phyloP scores from a whole-genome alignment of 1,140 invertebrate genomes.

The Muscidifurax raptorellus region DNA sequence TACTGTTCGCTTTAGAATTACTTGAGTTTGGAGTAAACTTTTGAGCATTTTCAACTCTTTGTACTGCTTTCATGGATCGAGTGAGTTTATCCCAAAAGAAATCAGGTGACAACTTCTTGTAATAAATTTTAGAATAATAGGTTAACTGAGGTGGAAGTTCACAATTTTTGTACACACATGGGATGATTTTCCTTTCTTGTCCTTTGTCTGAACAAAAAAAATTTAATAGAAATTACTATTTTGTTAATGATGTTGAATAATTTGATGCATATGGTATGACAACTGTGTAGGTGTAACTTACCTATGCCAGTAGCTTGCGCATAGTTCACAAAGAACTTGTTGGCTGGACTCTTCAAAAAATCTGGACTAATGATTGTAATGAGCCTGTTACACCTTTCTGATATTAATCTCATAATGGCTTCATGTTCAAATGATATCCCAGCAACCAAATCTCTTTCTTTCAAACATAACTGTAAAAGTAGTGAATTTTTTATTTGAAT shows the following conservation, averaged over 20 bases:
- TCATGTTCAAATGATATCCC: conserved; percentile 82
- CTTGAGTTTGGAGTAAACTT: not conserved
- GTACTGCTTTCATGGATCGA: conserved; percentile 33
- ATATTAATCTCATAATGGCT: conserved; percentile 83
- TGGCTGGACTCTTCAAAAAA: conserved; percentile 82
- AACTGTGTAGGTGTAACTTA: conserved; percentile 65
- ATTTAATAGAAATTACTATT: conserved; percentile 44
- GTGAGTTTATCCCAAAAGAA: conserved; percentile 50
- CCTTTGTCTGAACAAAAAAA: conserved; percentile 73
- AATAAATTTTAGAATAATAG: conserved; percentile 77
- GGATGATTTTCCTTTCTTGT: conserved; percentile 79
- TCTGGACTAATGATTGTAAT: conserved; percentile 84
- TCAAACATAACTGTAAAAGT: conserved; percentile 79
- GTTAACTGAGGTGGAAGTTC: conserved; percentile 77
- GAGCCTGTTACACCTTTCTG: conserved; percentile 82
- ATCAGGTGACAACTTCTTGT: conserved; percentile 58
- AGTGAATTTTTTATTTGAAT: conserved; percentile 42
- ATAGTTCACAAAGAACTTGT: conserved; percentile 83
- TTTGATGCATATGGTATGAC: not conserved
- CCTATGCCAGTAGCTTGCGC: conserved; percentile 85
- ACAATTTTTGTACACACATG: conserved; percentile 79
- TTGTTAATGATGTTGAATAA: not conserved
- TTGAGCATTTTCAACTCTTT: conserved; percentile 3
- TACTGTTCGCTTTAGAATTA: not conserved
- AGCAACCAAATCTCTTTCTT: conserved; percentile 81